These are phyloP conservation scores for Elysia chlorotica DNA, from an alignment of 1,140 invertebrate species.

Conservation along the genomic window DNA sequence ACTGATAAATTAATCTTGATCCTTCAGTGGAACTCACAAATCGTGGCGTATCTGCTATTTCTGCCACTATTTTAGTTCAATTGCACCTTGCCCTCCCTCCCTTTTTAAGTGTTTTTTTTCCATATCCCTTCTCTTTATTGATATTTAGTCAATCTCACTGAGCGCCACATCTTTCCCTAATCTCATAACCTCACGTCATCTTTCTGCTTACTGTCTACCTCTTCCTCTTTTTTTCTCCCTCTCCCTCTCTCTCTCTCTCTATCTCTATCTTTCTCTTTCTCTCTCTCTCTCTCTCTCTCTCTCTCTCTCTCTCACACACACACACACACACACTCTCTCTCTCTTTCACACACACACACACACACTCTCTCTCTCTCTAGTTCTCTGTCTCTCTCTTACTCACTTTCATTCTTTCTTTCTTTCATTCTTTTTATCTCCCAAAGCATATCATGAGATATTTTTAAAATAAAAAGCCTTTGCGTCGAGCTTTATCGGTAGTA, in stretches of 20 bases:
- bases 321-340: background rate
- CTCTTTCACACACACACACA: no score
- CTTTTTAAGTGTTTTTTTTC: no score
- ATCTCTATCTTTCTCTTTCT: background rate
- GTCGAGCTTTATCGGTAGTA: no score
- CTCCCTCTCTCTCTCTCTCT: background rate
- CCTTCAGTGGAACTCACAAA: no score
- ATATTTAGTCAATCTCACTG: no score
- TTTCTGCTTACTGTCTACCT: background rate
- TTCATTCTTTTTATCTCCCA: background rate
- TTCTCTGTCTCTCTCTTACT: background rate
- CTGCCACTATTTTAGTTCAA: no score
- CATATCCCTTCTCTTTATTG: no score
- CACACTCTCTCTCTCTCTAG: background rate
- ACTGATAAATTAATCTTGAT: no score
- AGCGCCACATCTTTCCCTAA: background rate
- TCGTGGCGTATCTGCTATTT: no score
- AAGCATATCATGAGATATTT: no score
- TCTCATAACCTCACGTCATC: background rate
- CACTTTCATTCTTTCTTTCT: background rate
- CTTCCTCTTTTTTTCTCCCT: background rate
- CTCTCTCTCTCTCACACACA: background rate
- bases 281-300: slow-evolving; percentile 6
- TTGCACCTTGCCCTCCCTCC: no score
- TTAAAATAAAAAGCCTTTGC: no score